Base-by-base conservation (phyloP, 2,888 invertebrate species). In the Catonia carolina region DNA sequence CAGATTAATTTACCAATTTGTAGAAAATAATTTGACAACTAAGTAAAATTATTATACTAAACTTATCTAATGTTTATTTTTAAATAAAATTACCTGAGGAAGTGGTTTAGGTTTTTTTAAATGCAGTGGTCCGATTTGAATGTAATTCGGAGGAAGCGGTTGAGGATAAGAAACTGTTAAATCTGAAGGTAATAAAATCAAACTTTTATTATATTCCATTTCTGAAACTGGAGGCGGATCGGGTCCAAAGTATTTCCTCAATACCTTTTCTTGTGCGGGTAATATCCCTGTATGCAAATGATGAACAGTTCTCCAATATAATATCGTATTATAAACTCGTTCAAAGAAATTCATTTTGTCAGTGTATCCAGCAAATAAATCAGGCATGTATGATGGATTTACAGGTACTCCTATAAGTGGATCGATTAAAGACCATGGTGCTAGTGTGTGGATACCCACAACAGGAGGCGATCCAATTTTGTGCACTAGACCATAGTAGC, bases 371-470 rank as follows among this genome's bases (percentile, higher is more conserved):
- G 41, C 12, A 6, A 41, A 17, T 2, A 17, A 1, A 10, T 17
- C 20, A 17, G 53, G 37, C 23, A 53, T 23, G 23, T 53, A 53
- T 18, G 53, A 53, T 2, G 53, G 53, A 14, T 53, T 35, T 1
- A 12, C 17, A 1, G 1, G 15, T 2, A 20, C 22, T 17, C 53
- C 53, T 14, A 23, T 36, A 22, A 22, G 22, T 3, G 18, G 23
- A 22, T 53, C 41, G 2, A 53, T 15, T 10, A 14, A 18, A 5
- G 36, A 39, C 22, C 20, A 22, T 17, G 37, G 22, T 1, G 15
- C 18, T 2, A 53, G 22, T 20, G 53, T 41, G 14, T 12, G 14
- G 20, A 53, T 39, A 1, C 20, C 18, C n/a, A 53, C 23, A 36
- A 53, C 17, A 12, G 53, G 53, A 2, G 53, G 53, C 36, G 33